Conservation (phyloP, 2,888 invertebrate species). For the Neuroscelio doddi region DNA sequence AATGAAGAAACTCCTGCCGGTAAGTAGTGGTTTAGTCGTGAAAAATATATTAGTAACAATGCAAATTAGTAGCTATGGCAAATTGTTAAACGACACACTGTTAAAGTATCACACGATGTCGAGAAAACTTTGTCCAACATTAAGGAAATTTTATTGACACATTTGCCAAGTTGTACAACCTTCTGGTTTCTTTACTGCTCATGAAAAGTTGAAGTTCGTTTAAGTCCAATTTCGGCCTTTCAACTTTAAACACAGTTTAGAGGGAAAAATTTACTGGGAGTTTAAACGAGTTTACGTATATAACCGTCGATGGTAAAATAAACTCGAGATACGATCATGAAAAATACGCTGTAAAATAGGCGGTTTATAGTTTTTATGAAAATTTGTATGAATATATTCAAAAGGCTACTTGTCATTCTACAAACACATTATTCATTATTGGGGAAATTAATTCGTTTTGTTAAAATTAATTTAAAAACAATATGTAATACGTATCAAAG, state of each 20-base stretch:
- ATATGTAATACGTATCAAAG: too few relatives aligned
- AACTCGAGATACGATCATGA: conserved; percentile 10
- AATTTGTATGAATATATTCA: conserved; percentile 2
- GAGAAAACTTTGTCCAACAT: conserved; percentile 33
- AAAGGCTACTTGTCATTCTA: background rate
- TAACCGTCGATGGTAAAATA: conserved; percentile 18
- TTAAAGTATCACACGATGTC: conserved; percentile 33
- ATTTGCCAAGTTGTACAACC: conserved; percentile 40
- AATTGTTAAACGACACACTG: background rate
- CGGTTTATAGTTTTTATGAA: conserved; percentile 1
- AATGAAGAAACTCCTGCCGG: conserved; percentile 94
- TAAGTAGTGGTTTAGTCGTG: conserved; percentile 77
- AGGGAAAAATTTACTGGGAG: conserved; percentile 20
- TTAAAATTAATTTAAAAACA: too few relatives aligned
- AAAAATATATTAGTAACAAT: background rate
- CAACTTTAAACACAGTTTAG: conserved; percentile 41
- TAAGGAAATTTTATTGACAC: conserved; percentile 44
- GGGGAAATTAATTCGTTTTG: background rate
- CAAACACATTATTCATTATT: too few relatives aligned
- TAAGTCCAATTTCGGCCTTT: conserved; percentile 37
- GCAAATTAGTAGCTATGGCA: too few relatives aligned
- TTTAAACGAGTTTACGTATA: conserved; percentile 41
- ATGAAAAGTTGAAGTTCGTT: conserved; percentile 46
- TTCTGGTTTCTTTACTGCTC: conserved; percentile 42
- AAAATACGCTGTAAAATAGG: conserved; percentile 18